A percentile compares a stretch with the other conserved stretches of the same genome.
These are phyloP conservation scores for Branchinecta lynchi DNA, from an alignment of 1,140 invertebrate genomes.

Conservation along the genomic window DNA sequence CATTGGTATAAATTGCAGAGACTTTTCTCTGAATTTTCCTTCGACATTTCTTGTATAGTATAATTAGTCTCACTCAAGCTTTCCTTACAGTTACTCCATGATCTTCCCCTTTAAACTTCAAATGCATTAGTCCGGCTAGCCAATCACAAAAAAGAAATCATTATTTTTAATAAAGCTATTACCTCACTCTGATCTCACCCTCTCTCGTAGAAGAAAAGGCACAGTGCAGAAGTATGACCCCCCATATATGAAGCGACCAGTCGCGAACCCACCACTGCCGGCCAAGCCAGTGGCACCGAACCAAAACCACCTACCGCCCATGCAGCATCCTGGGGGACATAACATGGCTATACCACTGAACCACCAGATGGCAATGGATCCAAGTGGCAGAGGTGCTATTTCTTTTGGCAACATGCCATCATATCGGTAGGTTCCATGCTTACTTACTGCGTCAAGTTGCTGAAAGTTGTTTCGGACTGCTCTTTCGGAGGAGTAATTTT, in stretches of 20 bases:
- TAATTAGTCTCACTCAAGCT: no score
- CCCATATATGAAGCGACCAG: conserved; percentile 64
- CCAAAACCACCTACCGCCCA: conserved; percentile 19
- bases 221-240: conserved; percentile 69
- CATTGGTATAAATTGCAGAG: no score
- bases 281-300: conserved; percentile 19
- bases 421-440: conserved; percentile 45
- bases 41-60: no score
- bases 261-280: conserved; percentile 39
- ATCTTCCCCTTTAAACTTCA: no score
- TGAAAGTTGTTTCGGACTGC: no score
- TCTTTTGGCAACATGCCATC: conserved; percentile 58
- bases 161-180: no score
- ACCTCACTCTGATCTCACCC: not conserved
- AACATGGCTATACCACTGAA: conserved; percentile 49
- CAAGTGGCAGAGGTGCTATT: conserved; percentile 33
- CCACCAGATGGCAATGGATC: conserved; percentile 43
- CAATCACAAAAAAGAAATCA: no score
- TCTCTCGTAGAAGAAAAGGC: conserved; percentile 53
- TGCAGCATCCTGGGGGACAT: conserved; percentile 31
- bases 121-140: no score
- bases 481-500: no score
- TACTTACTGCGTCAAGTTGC: no score
- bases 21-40: no score
- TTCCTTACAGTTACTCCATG: no score